Conservation (phyloP, 2,888 invertebrate genomes). For the Camptogramma bilineatum region DNA sequence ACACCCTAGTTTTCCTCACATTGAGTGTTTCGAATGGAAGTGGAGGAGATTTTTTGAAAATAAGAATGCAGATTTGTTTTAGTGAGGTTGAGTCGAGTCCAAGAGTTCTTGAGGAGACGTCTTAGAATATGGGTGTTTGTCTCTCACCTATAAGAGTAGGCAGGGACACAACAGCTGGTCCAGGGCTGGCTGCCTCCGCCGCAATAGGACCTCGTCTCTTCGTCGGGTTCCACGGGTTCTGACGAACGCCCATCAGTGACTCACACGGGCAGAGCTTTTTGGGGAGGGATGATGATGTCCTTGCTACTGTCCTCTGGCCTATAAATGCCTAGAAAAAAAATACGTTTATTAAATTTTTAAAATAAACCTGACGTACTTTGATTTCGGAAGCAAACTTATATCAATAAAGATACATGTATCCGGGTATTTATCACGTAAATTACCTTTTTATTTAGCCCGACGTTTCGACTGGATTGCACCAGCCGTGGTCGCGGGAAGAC, state of each 20-base stretch:
- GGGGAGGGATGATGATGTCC: conserved; percentile 55
- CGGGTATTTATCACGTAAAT: too few relatives aligned
- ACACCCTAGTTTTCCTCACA: too few relatives aligned
- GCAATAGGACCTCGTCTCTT: conserved; percentile 95
- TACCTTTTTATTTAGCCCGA: too few relatives aligned
- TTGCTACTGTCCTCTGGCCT: conserved; percentile 31
- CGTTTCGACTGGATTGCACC: too few relatives aligned
- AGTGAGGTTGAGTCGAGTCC: too few relatives aligned
- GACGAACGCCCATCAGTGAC: conserved; percentile 88
- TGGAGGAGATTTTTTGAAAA: too few relatives aligned
- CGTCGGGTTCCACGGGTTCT: conserved; percentile 96
- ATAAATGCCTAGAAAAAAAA: conserved; percentile 14
- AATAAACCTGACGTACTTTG: background rate
- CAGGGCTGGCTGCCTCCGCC: conserved; percentile 94
- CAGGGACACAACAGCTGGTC: conserved; percentile 93
- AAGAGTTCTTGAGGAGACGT: too few relatives aligned
- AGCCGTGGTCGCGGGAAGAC: too few relatives aligned
- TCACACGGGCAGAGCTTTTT: conserved; percentile 62
- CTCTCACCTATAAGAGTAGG: conserved; percentile 91
- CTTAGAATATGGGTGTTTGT: too few relatives aligned
- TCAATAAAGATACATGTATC: too few relatives aligned
- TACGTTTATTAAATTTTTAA: background rate
- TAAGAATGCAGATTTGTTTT: too few relatives aligned
- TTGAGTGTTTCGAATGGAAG: too few relatives aligned
- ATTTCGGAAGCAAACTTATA: background rate